phyloP scores from a whole-genome alignment of 2,797 vertebrate species.

The Pelochelys cantorii region DNA sequence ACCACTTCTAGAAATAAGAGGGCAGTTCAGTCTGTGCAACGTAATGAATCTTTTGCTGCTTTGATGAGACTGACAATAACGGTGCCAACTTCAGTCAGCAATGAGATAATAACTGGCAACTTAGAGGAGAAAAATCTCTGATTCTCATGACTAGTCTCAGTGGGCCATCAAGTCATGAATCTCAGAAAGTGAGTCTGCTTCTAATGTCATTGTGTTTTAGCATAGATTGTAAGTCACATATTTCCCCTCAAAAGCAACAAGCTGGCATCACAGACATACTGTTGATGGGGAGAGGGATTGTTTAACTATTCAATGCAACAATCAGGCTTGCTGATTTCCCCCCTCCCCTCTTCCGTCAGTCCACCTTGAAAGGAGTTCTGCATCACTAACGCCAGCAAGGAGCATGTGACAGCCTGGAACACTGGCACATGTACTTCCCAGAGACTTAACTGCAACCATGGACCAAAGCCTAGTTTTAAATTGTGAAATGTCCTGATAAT shows the following conservation, averaged over 20 bases:
- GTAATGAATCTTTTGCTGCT: neutral
- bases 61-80: neutral
- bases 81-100: neutral
- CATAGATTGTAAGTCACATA: neutral
- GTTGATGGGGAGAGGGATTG: no score
- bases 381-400: neutral
- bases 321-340: neutral
- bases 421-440: neutral
- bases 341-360: neutral
- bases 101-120: neutral
- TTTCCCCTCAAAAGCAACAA: neutral
- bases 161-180: neutral
- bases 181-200: neutral
- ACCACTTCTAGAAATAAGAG: accelerated
- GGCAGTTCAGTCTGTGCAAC: neutral
- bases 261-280: no score
- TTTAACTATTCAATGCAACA: neutral
- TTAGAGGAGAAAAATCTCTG: neutral
- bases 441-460: conserved; percentile 8
- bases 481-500: conserved; percentile 34
- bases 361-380: conserved; percentile 38
- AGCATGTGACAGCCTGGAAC: neutral
- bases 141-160: neutral
- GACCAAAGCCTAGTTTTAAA: conserved; percentile 63
- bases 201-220: neutral